Evolutionary conservation across 2,888 invertebrate species (phyloP).

Genomic region (Hymenopus coronatus): DNA sequence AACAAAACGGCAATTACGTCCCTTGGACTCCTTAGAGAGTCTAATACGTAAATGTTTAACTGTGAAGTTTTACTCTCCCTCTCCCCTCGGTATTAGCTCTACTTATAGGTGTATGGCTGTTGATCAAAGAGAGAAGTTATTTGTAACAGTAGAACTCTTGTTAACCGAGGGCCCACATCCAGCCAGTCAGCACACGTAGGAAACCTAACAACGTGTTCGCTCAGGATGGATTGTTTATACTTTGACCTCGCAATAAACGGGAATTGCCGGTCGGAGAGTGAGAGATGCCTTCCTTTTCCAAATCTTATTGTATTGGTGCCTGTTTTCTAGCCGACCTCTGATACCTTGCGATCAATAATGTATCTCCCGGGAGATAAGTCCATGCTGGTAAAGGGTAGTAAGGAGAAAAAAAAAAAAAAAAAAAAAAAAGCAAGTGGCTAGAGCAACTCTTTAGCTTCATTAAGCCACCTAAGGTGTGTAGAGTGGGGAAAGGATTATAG

Average conservation of each 20-base stretch:
- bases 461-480: neutral
- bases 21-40: no score
- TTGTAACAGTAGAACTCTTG: neutral
- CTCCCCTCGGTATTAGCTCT: no score
- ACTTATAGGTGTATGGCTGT: neutral
- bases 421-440: neutral
- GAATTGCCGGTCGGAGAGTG: neutral
- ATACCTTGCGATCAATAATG: neutral
- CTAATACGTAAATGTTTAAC: no score
- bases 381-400: neutral
- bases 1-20: no score
- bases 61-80: no score
- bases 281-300: neutral
- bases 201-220: neutral
- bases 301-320: neutral
- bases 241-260: neutral
- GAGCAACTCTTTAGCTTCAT: neutral
- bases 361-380: neutral
- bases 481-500: neutral
- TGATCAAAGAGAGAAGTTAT: neutral
- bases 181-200: neutral
- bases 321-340: neutral
- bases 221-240: neutral
- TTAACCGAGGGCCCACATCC: neutral
- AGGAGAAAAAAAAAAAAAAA: neutral